phyloP scores from a whole-genome alignment of 2,797 vertebrate species.

The Anguilla megastoma region DNA sequence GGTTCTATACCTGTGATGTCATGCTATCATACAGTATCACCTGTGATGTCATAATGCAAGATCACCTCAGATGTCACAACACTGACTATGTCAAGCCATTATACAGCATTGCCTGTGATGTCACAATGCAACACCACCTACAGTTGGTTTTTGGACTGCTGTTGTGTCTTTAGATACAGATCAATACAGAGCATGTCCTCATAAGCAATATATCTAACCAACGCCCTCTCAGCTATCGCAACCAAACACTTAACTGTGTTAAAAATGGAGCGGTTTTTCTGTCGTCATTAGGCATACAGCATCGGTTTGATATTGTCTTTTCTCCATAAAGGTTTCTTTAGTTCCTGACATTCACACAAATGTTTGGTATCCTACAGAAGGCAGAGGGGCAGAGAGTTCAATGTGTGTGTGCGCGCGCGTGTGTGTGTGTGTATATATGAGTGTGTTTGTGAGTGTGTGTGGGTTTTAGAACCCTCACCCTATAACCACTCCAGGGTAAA shows the following conservation, averaged over 20 bases:
- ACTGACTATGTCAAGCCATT: background rate
- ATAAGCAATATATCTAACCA: too few relatives aligned
- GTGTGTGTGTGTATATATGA: too few relatives aligned
- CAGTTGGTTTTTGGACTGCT: background rate
- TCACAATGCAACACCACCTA: too few relatives aligned
- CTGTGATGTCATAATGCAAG: background rate
- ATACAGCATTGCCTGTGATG: too few relatives aligned
- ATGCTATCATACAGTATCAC: background rate
- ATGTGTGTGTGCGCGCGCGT: slow-evolving; percentile 37
- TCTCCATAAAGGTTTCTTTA: background rate
- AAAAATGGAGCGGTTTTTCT: background rate
- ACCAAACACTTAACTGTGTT: too few relatives aligned
- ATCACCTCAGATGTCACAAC: background rate
- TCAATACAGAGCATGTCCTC: too few relatives aligned
- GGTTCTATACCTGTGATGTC: background rate
- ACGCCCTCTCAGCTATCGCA: too few relatives aligned
- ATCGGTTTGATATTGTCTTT: background rate
- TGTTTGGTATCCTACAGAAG: too few relatives aligned
- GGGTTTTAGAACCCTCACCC: slow-evolving; percentile 46
- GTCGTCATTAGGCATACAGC: background rate
- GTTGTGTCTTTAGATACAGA: background rate
- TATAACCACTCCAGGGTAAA: slow-evolving; percentile 43
- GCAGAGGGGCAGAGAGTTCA: slow-evolving; percentile 51
- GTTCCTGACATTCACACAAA: background rate
- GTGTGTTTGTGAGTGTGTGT: too few relatives aligned